Evolutionary conservation across 1,140 invertebrate species (phyloP).

Genomic region (Magallana angulata): DNA sequence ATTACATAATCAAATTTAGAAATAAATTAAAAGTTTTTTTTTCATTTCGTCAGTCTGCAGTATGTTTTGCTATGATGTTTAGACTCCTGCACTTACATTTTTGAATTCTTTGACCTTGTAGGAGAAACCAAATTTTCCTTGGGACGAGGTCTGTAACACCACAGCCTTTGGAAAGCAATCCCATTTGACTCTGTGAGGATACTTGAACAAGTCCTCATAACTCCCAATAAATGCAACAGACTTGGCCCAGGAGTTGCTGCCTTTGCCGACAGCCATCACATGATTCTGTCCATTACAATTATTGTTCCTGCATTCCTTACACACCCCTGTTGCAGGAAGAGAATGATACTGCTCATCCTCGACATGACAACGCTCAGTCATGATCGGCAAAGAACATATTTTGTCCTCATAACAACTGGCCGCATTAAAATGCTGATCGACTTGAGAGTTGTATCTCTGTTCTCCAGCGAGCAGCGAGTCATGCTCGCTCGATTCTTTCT

Average conservation of each 20-base stretch:
- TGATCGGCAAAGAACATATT: background rate
- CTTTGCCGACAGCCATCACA: background rate
- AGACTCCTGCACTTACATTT: slow-evolving; percentile 31
- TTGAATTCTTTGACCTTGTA: slow-evolving; percentile 53
- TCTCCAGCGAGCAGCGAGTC: slow-evolving; percentile 32
- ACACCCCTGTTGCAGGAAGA: background rate
- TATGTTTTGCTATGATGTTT: too few species aligned
- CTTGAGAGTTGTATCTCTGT: background rate
- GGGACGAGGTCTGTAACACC: slow-evolving; percentile 11
- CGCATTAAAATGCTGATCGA: background rate
- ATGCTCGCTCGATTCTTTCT: slow-evolving; percentile 43
- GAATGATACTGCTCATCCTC: slow-evolving; percentile 23
- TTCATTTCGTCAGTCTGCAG: too few species aligned
- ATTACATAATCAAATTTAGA: too few species aligned
- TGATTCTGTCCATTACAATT: slow-evolving; percentile 26
- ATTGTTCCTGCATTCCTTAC: slow-evolving; percentile 33
- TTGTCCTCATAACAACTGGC: background rate
- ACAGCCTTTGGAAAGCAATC: slow-evolving; percentile 50
- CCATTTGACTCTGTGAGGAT: slow-evolving; percentile 55
- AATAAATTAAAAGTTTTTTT: too few species aligned
- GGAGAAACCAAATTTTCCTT: slow-evolving; percentile 52
- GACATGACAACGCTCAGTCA: background rate
- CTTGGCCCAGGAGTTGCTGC: slow-evolving; percentile 27
- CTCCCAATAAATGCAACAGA: background rate
- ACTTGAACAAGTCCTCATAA: slow-evolving; percentile 48